Evolutionary conservation across 2,888 invertebrate species (phyloP), one percentile per base, ranked within the genome.

Genomic region (Oligia strigilis): DNA sequence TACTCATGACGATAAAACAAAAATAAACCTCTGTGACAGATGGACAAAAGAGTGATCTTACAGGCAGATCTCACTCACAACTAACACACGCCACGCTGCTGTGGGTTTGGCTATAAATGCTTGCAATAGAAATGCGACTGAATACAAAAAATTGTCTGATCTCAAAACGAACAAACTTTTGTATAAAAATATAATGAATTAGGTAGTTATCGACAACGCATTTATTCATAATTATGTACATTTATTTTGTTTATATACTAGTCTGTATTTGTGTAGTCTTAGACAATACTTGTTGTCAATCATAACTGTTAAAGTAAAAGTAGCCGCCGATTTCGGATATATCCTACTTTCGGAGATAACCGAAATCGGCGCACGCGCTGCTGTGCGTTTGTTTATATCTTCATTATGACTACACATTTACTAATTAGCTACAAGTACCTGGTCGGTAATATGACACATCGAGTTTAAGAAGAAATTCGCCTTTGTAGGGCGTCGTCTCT

Each of bases 151-250:
- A 29, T 80, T 83, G 87, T 80, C 88, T 93, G 95, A 94, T 95
- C 95, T 95, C 95, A 94, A 89, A 91, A 84, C 78, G 94, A 94
- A 94, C 94, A 95, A 94, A 91, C 87, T 91, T 90, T 85, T 80
- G 62, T 84, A 78, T 72, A 72, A 72, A 78, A 81, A 86, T 73
- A 75, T 81, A 74, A 62, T 80, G 60, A 72, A 77, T 78, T 83
- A 85, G 29, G 29, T 29, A 29, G 71, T 70, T 82, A 65, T 70
- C 36, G 14, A 77, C 29, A 81, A 65, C 81, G 87, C 85, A 87
- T 88, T 81, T 87, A 84, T 80, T 77, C 29, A 83, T 70, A 29
- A 29, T 29, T 29, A 70, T 80, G 43, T 84, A 60, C 13, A 52
- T 78, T 36, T 69, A 77, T 72, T 77, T 65, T 60, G 55, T 78